These are phyloP conservation scores for Anarsia innoxiella DNA, from an alignment of 2,888 invertebrate genomes.

Conservation along the genomic window DNA sequence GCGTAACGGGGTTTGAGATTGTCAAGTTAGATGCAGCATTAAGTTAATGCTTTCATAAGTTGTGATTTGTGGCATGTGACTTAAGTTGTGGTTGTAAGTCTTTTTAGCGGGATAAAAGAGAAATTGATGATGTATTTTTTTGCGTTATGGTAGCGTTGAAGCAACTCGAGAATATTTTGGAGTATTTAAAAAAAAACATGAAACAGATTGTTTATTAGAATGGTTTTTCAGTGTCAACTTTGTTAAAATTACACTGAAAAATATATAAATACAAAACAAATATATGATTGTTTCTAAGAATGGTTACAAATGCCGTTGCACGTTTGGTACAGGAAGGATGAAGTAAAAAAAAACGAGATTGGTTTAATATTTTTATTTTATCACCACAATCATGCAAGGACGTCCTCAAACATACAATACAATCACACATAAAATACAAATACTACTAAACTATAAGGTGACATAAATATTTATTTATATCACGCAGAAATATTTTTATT, in stretches of 20 bases:
- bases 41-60: no score
- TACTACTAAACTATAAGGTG: constrained; percentile 62
- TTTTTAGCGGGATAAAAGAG: no score
- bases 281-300: neutral
- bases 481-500: constrained; percentile 65
- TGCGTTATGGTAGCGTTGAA: no score
- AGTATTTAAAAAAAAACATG: no score
- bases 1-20: constrained; percentile 47
- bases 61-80: no score
- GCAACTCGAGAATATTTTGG: no score
- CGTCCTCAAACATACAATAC: constrained; percentile 64
- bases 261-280: neutral
- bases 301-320: no score
- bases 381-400: constrained; percentile 71
- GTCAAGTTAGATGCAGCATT: no score
- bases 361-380: constrained; percentile 42
- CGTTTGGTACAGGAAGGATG: no score
- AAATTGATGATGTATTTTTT: no score
- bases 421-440: constrained; percentile 60
- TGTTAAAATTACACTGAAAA: neutral
- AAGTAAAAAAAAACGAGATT: constrained; percentile 2
- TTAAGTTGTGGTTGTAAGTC: no score
- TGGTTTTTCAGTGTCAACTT: neutral
- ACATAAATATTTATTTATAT: constrained; percentile 63
- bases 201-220: no score